Conservation (phyloP, 2,113 vertebrate species). For the Ceyx melanurus region DNA sequence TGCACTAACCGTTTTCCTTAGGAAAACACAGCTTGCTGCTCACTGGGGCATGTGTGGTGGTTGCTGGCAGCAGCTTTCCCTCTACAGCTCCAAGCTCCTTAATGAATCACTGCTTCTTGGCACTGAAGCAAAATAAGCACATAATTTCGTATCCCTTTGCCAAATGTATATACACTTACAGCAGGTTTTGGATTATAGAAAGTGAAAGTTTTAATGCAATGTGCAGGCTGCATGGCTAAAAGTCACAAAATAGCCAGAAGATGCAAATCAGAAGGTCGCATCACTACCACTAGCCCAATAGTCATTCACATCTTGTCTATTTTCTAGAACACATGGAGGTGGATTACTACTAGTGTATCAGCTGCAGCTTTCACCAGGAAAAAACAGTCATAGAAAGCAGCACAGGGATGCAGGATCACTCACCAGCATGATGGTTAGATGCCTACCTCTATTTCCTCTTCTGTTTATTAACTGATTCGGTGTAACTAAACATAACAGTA, state of each 20-base stretch:
- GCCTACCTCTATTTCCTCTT: neutral
- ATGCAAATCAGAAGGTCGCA: neutral
- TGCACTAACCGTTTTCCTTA: constrained; percentile 1
- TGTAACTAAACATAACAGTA: neutral
- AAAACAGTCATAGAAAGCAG: neutral
- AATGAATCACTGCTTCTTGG: constrained; percentile 65
- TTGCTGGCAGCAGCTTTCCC: constrained; percentile 15
- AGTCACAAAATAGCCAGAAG: constrained; percentile 5
- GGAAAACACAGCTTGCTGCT: constrained; percentile 27
- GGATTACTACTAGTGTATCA: neutral
- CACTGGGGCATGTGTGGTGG: neutral
- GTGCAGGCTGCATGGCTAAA: neutral
- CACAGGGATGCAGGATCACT: neutral
- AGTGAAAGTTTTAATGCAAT: constrained; percentile 24
- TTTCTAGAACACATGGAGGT: neutral
- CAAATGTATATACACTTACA: neutral
- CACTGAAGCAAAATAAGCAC: constrained; percentile 46
- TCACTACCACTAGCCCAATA: neutral
- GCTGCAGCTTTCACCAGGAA: neutral
- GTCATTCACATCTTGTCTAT: neutral
- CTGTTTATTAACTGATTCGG: neutral
- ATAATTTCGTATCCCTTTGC: constrained; percentile 20
- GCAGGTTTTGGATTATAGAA: constrained; percentile 15
- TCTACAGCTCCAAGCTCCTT: constrained; percentile 4
- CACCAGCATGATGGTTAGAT: neutral